Evolutionary conservation across 2,113 vertebrate genomes (phyloP), one percentile per base, ranked within the genome.

Genomic region (Origma solitaria): DNA sequence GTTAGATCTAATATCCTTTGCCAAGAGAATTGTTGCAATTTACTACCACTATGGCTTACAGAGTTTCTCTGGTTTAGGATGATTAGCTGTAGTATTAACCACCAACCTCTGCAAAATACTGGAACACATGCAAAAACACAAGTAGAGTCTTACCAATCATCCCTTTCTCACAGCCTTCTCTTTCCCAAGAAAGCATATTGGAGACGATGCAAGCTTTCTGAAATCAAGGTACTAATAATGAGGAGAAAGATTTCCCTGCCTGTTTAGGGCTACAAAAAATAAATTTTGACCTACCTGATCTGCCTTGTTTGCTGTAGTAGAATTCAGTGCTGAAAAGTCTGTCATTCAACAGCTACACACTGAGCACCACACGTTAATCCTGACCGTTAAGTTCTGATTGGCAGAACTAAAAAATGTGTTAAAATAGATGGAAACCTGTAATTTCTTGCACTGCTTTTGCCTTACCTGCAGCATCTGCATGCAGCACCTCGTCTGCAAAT

Each of bases 271-370:
- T 62, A 71, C 40, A 82, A 73, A 87, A 86, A 86, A 37, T 23
- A 68, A 62, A 40, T 14, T 50, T 51, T 65, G 66, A 27, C 23
- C 33, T 65, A 73, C 54, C 49, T 82, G 30, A 45, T 79, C 58
- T 93, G 56, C 72, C 21, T 58, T n/a, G 65, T 73, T 78, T 75
- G 49, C 37, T 71, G 65, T 68, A 70, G 73, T 50, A 94, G 84
- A 90, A 82, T 44, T 83, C 69, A 49, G 28, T 23, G 73, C 31
- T 57, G 60, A 51, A 89, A 45, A 60, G 35, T 61, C 86, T 94
- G 79, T 94, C 94, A 82, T 90, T 86, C 9, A 79, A 88, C 58
- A 50, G 85, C 65, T 95, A 93, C 89, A 97, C 94, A 94, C 19
- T 35, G 44, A 97, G 71, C 65, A 93, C 42, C 38, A 65, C 33